Percentiles rank a stretch among this genome's conserved stretches.
Evolutionary conservation across 2,888 invertebrate species (phyloP).

Genomic region (Meteorus colon): DNA sequence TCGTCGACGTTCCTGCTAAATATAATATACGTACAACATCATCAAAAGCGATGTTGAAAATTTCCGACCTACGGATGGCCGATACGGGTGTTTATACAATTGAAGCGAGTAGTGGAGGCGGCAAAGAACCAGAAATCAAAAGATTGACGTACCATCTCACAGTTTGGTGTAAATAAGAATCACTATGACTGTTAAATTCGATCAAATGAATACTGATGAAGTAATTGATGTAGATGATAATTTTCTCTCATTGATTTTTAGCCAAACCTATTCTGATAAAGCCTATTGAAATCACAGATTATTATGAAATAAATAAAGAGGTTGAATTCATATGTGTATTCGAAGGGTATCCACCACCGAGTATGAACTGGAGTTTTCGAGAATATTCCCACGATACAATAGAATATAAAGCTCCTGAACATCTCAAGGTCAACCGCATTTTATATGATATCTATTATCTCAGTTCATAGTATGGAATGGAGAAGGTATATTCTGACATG

Average conservation of each 20-base stretch:
- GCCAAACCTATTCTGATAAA: slow-evolving; percentile 72
- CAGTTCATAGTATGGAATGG: neutral
- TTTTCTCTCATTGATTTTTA: slow-evolving; percentile 58
- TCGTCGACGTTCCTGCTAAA: slow-evolving; percentile 63
- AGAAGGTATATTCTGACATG: neutral
- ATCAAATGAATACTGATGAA: neutral
- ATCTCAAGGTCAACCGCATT: neutral
- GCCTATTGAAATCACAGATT: slow-evolving; percentile 65
- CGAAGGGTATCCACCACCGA: slow-evolving; percentile 76
- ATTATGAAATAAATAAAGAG: slow-evolving; percentile 72
- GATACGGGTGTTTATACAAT: slow-evolving; percentile 79
- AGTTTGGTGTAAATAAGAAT: slow-evolving; percentile 73
- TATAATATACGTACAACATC: slow-evolving; percentile 52
- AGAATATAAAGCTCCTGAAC: slow-evolving; percentile 57
- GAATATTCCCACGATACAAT: slow-evolving; percentile 46
- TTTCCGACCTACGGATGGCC: slow-evolving; percentile 74
- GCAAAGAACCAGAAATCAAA: slow-evolving; percentile 59
- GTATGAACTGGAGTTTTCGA: slow-evolving; percentile 76
- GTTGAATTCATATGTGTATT: slow-evolving; percentile 75
- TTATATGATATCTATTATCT: neutral
- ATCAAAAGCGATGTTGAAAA: slow-evolving; percentile 69
- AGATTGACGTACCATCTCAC: slow-evolving; percentile 74
- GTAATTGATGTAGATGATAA: neutral
- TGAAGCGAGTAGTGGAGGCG: slow-evolving; percentile 74
- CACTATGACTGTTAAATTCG: neutral